Conservation (phyloP, 2,797 vertebrate genomes). For the Kryptolebias ocellatus region DNA sequence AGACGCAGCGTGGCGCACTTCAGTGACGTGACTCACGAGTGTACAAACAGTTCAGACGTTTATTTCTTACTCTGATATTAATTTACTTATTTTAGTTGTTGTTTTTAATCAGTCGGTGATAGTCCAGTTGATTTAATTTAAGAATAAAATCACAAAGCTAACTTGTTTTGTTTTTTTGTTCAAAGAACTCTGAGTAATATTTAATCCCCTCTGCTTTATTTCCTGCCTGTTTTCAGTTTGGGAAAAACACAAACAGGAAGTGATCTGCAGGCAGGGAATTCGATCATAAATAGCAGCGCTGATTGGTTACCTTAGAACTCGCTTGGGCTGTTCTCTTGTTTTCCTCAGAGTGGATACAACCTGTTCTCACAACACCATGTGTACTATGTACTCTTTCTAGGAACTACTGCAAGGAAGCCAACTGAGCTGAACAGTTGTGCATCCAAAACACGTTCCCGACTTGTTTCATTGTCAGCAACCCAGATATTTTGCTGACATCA, state of each 20-base stretch:
- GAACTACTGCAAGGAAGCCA: slow-evolving; percentile 21
- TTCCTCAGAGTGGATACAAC: slow-evolving; percentile 51
- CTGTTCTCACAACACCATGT: slow-evolving; percentile 58
- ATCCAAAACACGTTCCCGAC: slow-evolving; percentile 20
- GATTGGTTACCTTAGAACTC: slow-evolving; percentile 62
- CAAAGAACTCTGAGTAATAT: neutral
- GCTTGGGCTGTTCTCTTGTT: slow-evolving; percentile 52
- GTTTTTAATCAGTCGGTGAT: neutral
- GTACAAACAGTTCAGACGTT: slow-evolving; percentile 31
- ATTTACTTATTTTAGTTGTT: neutral
- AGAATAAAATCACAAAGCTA: no score
- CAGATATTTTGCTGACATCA: slow-evolving; percentile 8
- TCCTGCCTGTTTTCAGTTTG: slow-evolving; percentile 24
- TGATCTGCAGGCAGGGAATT: slow-evolving; percentile 34
- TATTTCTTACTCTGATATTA: slow-evolving; percentile 23
- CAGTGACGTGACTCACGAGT: slow-evolving; percentile 41
- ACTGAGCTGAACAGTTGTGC: slow-evolving; percentile 8
- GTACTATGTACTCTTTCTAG: slow-evolving; percentile 26
- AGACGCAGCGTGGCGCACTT: slow-evolving; percentile 44
- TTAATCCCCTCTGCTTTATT: slow-evolving; percentile 26
- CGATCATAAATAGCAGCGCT: slow-evolving; percentile 70
- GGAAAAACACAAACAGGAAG: slow-evolving; percentile 50
- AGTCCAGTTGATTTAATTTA: slow-evolving; percentile 3
- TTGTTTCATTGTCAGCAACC: slow-evolving; percentile 16
- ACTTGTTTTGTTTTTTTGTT: no score